Evolutionary conservation across 2,113 vertebrate species (phyloP), one percentile per base, ranked within the genome.

Genomic region (Pundamilia nyererei): DNA sequence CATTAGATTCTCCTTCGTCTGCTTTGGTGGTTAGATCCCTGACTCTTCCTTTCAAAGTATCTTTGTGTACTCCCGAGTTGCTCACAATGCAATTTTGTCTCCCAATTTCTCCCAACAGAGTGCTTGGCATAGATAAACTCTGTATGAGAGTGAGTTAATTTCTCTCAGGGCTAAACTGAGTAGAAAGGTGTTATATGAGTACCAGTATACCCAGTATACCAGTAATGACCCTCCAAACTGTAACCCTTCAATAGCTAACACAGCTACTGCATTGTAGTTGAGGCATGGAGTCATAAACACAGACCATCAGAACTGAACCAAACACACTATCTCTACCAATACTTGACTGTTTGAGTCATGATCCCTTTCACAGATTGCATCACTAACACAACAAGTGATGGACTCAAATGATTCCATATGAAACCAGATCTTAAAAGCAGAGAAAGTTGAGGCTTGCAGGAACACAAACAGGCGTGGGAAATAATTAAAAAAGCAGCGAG

Each of bases 11-110:
- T 60, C 9, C 29, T 60, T 60, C 9, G 0, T 33, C 58, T 62
- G 58, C 29, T 1, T 65, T 65, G 0, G 33, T 65, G 31, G 33
- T 38, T 13, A 5, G 10, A 65, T 65, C 0, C 31, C 33, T 21
- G 60, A 65, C 33, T 21, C 33, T 38, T 65, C 60, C 6, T 38
- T 35, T 65, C 9, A 35, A 65, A 35, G 3, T 35, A 65, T 33
- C 29, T 0, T 35, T 62, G 9, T 38, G 19, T 38, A 2, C 2
- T 62, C 19, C 60, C 1, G 10, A 65, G 19, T 38, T 38, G 19
- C 19, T 65, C 60, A 35, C 33, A 3, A 38, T 65, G 6, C 60
- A 5, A 35, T 35, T 65, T 7, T 65, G 60, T 65, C 10, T 0
- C 3, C 31, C 31, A 65, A 65, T 3, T 65, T 65, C 60, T 35